These are phyloP conservation scores for Nautilus pompilius DNA, from an alignment of 1,140 invertebrate genomes.

Conservation along the genomic window DNA sequence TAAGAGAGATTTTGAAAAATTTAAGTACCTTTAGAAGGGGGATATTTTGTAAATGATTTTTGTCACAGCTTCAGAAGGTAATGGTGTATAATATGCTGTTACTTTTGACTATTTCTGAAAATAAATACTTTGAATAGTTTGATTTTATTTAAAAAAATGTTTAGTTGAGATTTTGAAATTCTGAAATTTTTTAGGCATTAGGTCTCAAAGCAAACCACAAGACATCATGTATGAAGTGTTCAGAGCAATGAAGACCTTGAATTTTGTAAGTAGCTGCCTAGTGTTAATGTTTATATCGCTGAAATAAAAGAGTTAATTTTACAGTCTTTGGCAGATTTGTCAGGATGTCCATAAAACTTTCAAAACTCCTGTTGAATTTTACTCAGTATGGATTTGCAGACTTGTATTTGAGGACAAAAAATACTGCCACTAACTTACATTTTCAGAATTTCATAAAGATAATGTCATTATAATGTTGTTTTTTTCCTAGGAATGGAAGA, in stretches of 20 bases:
- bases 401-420: conserved; percentile 1
- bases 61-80: no score
- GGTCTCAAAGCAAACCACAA: conserved; percentile 97
- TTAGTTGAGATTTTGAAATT: no score
- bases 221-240: conserved; percentile 99
- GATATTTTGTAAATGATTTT: no score
- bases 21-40: no score
- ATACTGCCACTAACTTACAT: no score
- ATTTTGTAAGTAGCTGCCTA: conserved; percentile 71
- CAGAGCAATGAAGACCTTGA: conserved; percentile 94
- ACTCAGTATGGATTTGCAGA: neutral
- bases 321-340: neutral
- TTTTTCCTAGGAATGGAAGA: conserved; percentile 84
- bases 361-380: neutral
- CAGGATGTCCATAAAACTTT: neutral
- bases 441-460: no score
- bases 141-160: no score
- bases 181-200: conserved; percentile 77
- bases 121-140: no score
- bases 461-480: conserved; percentile 5
- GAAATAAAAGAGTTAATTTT: neutral
- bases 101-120: no score
- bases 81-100: no score
- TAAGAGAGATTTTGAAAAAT: no score
- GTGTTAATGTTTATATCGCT: conserved; percentile 1